phyloP scores from a whole-genome alignment of 35 echinoderm and acorn worm species.

The Apostichopus parvimensis region DNA sequence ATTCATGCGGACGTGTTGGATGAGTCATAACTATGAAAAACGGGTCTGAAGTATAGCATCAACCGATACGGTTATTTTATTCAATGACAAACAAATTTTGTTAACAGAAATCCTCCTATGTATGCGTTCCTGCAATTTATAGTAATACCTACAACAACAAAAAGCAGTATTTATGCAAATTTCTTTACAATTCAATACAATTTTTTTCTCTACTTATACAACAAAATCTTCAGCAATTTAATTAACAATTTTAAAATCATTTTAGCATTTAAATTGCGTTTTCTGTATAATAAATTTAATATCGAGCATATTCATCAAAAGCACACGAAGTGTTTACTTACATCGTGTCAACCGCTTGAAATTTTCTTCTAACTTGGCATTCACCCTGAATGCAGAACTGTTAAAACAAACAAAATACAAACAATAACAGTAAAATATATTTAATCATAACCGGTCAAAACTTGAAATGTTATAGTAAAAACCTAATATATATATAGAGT shows the following conservation, averaged over 20 bases:
- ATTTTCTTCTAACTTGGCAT: neutral
- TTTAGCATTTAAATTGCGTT: too few relatives aligned
- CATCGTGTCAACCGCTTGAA: neutral
- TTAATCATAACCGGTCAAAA: too few relatives aligned
- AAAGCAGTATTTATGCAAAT: too few relatives aligned
- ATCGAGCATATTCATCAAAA: neutral
- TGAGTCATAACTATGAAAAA: too few relatives aligned
- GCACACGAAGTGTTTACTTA: conserved; percentile 14
- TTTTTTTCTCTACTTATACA: neutral
- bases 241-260: neutral
- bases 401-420: neutral
- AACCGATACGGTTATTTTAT: too few relatives aligned
- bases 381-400: conserved; percentile 21
- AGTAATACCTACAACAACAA: too few relatives aligned
- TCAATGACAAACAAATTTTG: too few relatives aligned
- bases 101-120: too few relatives aligned
- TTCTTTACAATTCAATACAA: neutral
- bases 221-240: neutral
- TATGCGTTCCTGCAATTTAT: too few relatives aligned
- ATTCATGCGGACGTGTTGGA: too few relatives aligned
- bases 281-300: neutral
- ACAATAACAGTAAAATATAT: neutral
- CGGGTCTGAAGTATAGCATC: too few relatives aligned
- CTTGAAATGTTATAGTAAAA: too few relatives aligned
- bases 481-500: neutral